Base-by-base conservation (phyloP, 2,888 invertebrate species). In the Coelogynopora nodosa region DNA sequence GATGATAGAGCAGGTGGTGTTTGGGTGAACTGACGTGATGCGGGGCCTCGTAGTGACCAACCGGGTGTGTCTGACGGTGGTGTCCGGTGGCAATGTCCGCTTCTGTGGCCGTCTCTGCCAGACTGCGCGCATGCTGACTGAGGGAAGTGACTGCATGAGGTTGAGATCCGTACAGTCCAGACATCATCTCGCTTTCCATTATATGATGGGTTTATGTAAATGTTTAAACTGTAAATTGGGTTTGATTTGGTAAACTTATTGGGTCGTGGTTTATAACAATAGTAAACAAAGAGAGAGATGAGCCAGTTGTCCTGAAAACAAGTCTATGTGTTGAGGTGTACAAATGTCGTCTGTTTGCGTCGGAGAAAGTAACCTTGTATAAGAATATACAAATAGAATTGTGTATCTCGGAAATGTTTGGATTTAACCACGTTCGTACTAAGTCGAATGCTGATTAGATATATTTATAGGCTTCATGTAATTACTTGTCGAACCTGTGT, bases 91-190 rank as follows among this genome's bases (percentile, higher is more conserved):
- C 18, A 10, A 74, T 13, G 74, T 74, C 74, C 74, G 74, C 18
- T 26, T 74, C 74, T 2, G 74, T 2, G 74, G 74, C 10, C 23
- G 10, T 23, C 74, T 5, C 23, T 13, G 18, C 74, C 10, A 13
- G 10, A 23, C 23, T 23, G 5, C 5, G 10, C 5, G 2, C 74
- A 5, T 74, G 74, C 23, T 74, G 74, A 13, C 23, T 74, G 74
- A 74, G 74, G 49, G 49, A 49, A 18, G 5, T 49, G 18, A 49
- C 49, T 5, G 18, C 18, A 18, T 49, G 49, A n/a, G 74, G 23
- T 74, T 74, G 74, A 74, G 74, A 74, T 74, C 74, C 74, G 74
- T 74, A 74, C 74, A 74, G 74, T 13, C 74, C 74, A 74, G 74
- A 74, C 74, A 74, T 74, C 74, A 74, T 74, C 74, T 74, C 74